Base-by-base conservation (phyloP, 2,888 invertebrate species). In the Caenorhabditis virilis region DNA sequence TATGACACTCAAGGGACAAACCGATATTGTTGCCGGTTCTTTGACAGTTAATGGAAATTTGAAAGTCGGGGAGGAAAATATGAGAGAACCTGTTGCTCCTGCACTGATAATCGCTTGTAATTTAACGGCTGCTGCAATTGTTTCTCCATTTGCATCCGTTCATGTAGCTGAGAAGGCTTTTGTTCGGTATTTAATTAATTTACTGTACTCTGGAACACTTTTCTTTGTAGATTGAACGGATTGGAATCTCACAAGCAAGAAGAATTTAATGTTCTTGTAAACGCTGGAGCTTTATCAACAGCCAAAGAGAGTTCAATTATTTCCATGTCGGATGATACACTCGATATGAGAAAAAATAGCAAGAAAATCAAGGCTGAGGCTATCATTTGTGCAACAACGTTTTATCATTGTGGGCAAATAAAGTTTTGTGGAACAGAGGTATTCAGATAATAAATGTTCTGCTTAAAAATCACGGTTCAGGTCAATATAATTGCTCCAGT, bases 1-100 rank as follows among this genome's bases (percentile, higher is more conserved):
- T 9, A 47, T 73, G 18, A 54, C 52, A 33, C 41, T 66, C 1
- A 62, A 57, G 25, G 75, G 75, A 35, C 72, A 73, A 33, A 55
- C 51, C n/a, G 72, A 75, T 30, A 59, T 75, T 33, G 65, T 75
- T 0, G 67, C 66, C 4, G 72, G 71, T 5, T 50, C 64, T 26
- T 39, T 75, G 16, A 68, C 70, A 0, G 53, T 73, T 3, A 71
- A 73, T 51, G 72, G 68, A 22, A 75, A 73, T 36, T 50, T 65
- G 46, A 42, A 48, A n/a, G 30, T 52, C 18, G 13, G 33, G 1
- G 58, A 56, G 9, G 62, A 42, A 16, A 50, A 56, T 38, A n/a
- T 47, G 22, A 22, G 51, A 20, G 56, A 60, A n/a, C 54, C 53
- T n/a, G 59, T 63, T 15, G n/a, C 11, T 1, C 61, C 74, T 0